A percentile compares a stretch with the other conserved stretches of the same genome.
Conservation (phyloP, 2,113 vertebrate species). For the Austrofundulus limnaeus region DNA sequence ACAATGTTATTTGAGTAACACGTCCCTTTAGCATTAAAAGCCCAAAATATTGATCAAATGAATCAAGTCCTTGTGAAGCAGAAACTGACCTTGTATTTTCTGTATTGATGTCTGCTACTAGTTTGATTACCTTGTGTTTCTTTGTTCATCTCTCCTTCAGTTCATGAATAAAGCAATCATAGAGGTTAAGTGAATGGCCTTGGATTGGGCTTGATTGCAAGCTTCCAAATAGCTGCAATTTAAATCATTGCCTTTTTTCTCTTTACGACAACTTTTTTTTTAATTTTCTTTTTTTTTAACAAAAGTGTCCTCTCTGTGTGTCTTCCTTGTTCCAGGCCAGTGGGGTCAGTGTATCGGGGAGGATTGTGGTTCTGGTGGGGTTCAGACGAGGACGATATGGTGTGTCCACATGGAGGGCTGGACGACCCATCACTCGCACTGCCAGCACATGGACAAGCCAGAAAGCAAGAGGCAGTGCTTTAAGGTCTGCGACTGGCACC, state of each 20-base stretch:
- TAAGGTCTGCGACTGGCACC: conserved; percentile 93
- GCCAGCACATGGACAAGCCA: conserved; percentile 82
- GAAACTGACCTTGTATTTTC: conserved; percentile 32
- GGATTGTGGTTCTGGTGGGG: conserved; percentile 85
- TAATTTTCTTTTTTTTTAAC: conserved; percentile 32
- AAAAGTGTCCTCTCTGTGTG: conserved; percentile 30
- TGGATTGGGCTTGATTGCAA: conserved; percentile 61
- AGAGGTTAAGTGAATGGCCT: conserved; percentile 59
- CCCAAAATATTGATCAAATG: conserved; percentile 15
- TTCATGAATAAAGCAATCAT: conserved; percentile 69
- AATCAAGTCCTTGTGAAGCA: conserved; percentile 23
- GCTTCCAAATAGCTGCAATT: conserved; percentile 46
- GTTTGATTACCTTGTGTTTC: conserved; percentile 53
- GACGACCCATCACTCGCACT: conserved; percentile 89
- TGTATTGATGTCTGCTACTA: conserved; percentile 32
- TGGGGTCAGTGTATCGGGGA: conserved; percentile 92
- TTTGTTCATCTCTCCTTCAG: conserved; percentile 39
- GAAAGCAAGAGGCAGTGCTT: conserved; percentile 89
- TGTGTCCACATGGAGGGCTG: conserved; percentile 92
- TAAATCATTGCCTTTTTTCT: conserved; percentile 18
- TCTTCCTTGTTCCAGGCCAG: conserved; percentile 81
- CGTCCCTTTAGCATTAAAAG: neutral
- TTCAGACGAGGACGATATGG: conserved; percentile 88
- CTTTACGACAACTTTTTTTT: neutral
- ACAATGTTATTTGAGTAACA: neutral